Base-by-base conservation (phyloP, 2,888 invertebrate genomes). In the Theretra japonica region DNA sequence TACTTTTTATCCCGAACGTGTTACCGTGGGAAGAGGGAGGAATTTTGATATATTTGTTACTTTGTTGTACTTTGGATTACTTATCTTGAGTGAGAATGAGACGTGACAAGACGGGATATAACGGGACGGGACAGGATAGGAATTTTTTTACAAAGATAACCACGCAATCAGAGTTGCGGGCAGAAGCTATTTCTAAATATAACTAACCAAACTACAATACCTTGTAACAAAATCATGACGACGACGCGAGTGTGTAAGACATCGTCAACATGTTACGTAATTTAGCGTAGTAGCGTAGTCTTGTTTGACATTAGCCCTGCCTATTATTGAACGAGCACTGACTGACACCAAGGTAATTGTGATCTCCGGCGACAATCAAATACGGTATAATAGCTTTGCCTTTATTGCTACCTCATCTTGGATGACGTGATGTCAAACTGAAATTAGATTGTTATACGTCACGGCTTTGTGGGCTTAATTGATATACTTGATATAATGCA, bases 261-360 rank as follows among this genome's bases (percentile, higher is more conserved):
- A 65, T 65, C 23, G 30, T 50, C 68, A 68, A 69, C 58, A 72
- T 59, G 50, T 41, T 41, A 41, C 41, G 70, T 41, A 71, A 65
- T 71, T 65, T 56, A 33, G 62, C 21, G 21, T 30, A 56, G 17
- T 56, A 33, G 62, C 21, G 21, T 30, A 56, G 17, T 56, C 70
- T 56, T 48, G 62, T 71, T 56, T 56, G 21, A 56, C 33, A 71
- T 65, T 53, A 30, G 62, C 65, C 70, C 48, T n/a, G 70, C 68
- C 77, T 75, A 79, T 79, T 75, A 75, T 71, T 68, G 68, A 60
- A 68, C 76, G 74, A 72, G 76, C 75, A 79, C 74, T 77, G 74
- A 73, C 78, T 78, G 80, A 79, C 79, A 78, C 73, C 72, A 62
- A 53, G 70, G 76, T 81, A 79, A 82, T 82, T 81, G 80, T 80